These are phyloP conservation scores for Pangasius sanitwongsei DNA, from an alignment of 2,797 vertebrate genomes.

Conservation along the genomic window DNA sequence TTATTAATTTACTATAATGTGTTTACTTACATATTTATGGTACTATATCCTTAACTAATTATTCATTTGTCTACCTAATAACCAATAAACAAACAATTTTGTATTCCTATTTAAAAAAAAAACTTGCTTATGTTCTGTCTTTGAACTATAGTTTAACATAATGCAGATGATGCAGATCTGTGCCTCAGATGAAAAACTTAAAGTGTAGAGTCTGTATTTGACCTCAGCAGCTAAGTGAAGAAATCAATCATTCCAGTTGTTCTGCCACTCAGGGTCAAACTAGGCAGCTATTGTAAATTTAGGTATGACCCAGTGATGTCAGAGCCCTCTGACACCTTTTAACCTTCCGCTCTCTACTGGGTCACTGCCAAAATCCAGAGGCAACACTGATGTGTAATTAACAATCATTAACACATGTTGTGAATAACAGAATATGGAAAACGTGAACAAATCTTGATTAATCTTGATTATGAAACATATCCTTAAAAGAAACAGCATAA, in stretches of 20 bases:
- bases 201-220: conserved; percentile 33
- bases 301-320: conserved; percentile 40
- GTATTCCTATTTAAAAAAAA: background rate
- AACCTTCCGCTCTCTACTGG: conserved; percentile 34
- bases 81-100: background rate
- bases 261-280: conserved; percentile 49
- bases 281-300: conserved; percentile 38
- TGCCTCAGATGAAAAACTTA: conserved; percentile 17
- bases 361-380: conserved; percentile 8
- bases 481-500: background rate
- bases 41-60: background rate
- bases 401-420: background rate
- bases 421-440: background rate
- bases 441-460: background rate
- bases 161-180: conserved; percentile 12
- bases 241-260: conserved; percentile 60
- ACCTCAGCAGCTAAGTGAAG: conserved; percentile 28
- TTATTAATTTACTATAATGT: background rate
- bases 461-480: background rate
- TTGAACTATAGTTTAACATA: conserved; percentile 4
- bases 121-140: conserved; percentile 24
- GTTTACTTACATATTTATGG: background rate
- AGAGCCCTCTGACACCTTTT: conserved; percentile 52
- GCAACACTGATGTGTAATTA: background rate
- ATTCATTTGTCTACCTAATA: background rate